phyloP scores from a whole-genome alignment of 1,140 invertebrate genomes.

The Aradophagus sp. region DNA sequence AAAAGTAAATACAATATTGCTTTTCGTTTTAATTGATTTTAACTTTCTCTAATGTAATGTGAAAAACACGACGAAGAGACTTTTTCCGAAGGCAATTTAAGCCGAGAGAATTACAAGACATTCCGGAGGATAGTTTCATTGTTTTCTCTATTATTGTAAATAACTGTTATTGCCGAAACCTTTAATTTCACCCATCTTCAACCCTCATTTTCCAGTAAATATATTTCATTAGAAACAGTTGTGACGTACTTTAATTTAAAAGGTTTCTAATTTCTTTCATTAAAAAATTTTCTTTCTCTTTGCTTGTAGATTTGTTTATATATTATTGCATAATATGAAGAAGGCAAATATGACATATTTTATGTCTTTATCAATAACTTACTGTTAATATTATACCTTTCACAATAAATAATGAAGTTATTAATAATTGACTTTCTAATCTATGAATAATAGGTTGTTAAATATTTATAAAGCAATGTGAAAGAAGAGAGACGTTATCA shows the following conservation, averaged over 20 bases:
- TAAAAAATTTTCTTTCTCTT: too few species aligned
- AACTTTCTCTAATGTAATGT: constrained; percentile 34
- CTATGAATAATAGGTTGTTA: constrained; percentile 1
- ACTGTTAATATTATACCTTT: background rate
- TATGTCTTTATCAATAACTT: background rate
- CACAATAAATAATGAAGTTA: background rate
- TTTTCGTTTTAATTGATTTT: constrained; percentile 11
- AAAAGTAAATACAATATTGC: constrained; percentile 16
- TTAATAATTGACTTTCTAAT: too few species aligned
- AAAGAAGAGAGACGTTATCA: constrained; percentile 16
- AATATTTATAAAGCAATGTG: constrained; percentile 15
- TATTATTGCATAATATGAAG: too few species aligned
- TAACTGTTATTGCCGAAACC: constrained; percentile 41
- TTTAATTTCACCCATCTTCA: constrained; percentile 27
- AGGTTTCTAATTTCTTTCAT: constrained; percentile 5
- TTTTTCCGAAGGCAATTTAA: constrained; percentile 43
- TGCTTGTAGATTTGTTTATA: too few species aligned
- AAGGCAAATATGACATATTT: too few species aligned
- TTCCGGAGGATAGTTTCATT: constrained; percentile 38
- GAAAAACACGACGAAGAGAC: constrained; percentile 22
- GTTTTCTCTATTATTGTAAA: constrained; percentile 36
- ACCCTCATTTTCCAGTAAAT: constrained; percentile 18
- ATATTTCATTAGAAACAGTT: constrained; percentile 15
- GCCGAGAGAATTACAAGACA: constrained; percentile 30
- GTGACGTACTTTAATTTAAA: constrained; percentile 3